Evolutionary conservation across 2,797 vertebrate genomes (phyloP).

Genomic region (Darevskia nairensis): DNA sequence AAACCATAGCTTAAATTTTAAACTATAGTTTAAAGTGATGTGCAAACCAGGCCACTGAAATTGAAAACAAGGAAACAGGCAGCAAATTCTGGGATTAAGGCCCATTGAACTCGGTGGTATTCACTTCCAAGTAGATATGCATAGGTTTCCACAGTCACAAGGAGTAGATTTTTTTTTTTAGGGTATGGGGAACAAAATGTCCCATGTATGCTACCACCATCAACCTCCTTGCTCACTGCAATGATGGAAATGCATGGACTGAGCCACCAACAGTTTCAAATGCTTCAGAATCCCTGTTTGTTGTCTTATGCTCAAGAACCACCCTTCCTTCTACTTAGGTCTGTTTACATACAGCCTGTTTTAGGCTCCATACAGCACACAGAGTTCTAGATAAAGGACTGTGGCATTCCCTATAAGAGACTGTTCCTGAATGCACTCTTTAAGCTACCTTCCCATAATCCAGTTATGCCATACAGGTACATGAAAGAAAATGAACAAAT

Average conservation of each 20-base stretch:
- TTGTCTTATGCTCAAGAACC: neutral
- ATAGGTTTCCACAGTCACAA: neutral
- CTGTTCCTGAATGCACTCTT: neutral
- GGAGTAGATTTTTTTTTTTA: neutral
- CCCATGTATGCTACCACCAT: neutral
- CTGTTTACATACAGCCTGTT: fast-evolving
- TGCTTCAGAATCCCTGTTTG: neutral
- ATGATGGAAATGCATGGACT: neutral
- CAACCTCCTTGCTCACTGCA: neutral
- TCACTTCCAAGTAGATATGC: neutral
- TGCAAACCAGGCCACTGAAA: too few species aligned
- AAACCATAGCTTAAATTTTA: too few species aligned
- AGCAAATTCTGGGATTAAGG: neutral
- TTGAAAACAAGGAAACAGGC: too few species aligned
- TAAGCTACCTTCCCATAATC: neutral
- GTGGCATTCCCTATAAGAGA: neutral
- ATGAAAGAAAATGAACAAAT: neutral
- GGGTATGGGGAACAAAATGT: neutral
- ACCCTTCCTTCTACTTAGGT: neutral
- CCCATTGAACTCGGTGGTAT: neutral
- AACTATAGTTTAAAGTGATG: too few species aligned
- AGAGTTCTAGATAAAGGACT: neutral
- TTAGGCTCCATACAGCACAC: neutral
- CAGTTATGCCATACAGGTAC: neutral
- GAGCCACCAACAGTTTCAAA: neutral